Evolutionary conservation across 2,113 vertebrate genomes (phyloP).

Genomic region (Oreamnos americanus): DNA sequence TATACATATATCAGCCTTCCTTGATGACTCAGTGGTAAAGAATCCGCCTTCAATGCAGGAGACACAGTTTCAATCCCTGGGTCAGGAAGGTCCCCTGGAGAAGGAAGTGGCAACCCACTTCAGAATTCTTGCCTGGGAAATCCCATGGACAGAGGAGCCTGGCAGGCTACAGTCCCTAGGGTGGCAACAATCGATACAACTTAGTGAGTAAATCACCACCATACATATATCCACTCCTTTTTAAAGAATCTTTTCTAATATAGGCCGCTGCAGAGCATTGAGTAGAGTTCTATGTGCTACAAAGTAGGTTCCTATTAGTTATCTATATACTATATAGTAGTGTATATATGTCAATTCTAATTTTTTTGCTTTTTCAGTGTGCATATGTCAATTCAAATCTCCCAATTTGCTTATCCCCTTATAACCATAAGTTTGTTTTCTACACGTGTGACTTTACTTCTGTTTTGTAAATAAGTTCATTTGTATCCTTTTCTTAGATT

Average conservation of each 20-base stretch:
- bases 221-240: background rate
- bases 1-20: background rate
- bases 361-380: background rate
- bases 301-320: background rate
- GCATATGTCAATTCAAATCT: background rate
- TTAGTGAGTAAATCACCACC: background rate
- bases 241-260: background rate
- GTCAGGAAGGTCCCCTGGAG: background rate
- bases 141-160: background rate
- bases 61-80: background rate
- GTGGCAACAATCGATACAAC: background rate
- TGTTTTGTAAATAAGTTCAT: background rate
- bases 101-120: background rate
- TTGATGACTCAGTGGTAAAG: background rate
- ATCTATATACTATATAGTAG: background rate
- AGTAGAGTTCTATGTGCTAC: background rate
- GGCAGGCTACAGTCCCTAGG: background rate
- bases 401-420: background rate
- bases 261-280: background rate
- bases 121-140: background rate
- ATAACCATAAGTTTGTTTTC: background rate
- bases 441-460: background rate
- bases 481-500: background rate
- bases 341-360: background rate
- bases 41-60: background rate